Evolutionary conservation across 1,140 invertebrate species (phyloP), one percentile per base, ranked within the genome.

Genomic region (Calephelis nemesis): DNA sequence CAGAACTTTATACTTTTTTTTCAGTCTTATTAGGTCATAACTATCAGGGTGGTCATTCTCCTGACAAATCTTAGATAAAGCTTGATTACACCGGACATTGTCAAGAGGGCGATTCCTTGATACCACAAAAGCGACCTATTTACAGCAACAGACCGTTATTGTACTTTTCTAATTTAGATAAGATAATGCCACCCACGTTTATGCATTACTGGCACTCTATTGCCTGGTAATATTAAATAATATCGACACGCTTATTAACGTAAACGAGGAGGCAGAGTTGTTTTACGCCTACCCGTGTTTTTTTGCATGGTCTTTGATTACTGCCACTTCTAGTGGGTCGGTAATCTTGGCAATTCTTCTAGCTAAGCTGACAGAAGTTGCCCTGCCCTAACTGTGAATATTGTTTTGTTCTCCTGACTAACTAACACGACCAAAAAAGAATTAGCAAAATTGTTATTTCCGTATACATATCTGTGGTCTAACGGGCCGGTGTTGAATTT

Each of bases 101-200:
- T 12, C 54, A 11, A 19, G 40, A 12, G 12, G 40, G 52, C 49
- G 49, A 65, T 65, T 52, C 49, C 30, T 40, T 45, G 65, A 66
- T 58, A 66, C 50, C 64, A 40, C 48, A 52, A 65, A 30, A 19
- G 65, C 50, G 65, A 66, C 65, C 65, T 45, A 54, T 54, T 58
- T 58, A 58, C 50, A 10, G 50, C 19, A 58, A 52, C 50, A 50
- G 11, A 39, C 11, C 54, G 39, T 60, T 60, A 60, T 60, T 42
- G 48, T 54, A 58, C 65, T 65, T 65, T 58, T 45, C 50, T 45
- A 54, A 54, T 66, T 58, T 47, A 66, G 65, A 66, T 66, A 66
- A 66, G 13, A 48, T 48, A 39, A 47, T 47, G 39, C 65, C 65
- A 66, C 65, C 65, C 65, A 66, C 45, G 65, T 60, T 60, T 60